Conservation (phyloP, 2,113 vertebrate species). For the Mungos mungo region DNA sequence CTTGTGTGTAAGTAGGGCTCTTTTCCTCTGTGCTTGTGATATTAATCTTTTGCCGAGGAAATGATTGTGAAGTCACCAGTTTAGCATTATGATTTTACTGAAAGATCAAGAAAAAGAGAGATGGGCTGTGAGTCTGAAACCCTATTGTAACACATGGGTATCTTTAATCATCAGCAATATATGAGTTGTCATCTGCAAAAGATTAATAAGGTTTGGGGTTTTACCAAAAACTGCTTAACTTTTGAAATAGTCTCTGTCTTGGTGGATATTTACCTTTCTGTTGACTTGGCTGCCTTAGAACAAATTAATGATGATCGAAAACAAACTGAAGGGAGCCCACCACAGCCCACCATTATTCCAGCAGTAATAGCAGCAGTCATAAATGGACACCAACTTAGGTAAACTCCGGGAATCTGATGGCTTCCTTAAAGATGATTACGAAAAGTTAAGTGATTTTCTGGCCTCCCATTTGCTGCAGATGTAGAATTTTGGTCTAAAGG, state of each 20-base stretch:
- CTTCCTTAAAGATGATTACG: conserved; percentile 62
- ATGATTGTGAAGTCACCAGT: conserved; percentile 75
- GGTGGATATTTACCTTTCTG: conserved; percentile 52
- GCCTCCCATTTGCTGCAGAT: conserved; percentile 57
- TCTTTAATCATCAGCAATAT: conserved; percentile 72
- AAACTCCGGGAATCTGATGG: background rate
- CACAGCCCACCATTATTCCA: background rate
- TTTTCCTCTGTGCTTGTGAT: conserved; percentile 60
- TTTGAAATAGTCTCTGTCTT: conserved; percentile 35
- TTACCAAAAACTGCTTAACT: conserved; percentile 54
- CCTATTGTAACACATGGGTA: conserved; percentile 51
- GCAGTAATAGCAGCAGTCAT: background rate
- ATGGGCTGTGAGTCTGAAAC: conserved; percentile 49
- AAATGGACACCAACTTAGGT: background rate
- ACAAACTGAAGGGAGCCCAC: background rate
- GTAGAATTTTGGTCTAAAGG: conserved; percentile 62
- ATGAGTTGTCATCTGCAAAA: conserved; percentile 67
- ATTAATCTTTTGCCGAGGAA: conserved; percentile 77
- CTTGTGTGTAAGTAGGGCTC: conserved; percentile 60
- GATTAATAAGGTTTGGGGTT: conserved; percentile 67
- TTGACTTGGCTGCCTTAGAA: conserved; percentile 50
- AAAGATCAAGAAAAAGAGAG: conserved; percentile 76
- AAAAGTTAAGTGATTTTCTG: conserved; percentile 59
- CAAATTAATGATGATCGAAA: conserved; percentile 64
- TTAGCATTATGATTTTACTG: conserved; percentile 69